Percentiles rank a stretch among this genome's conserved stretches.
phyloP scores from a whole-genome alignment of 1,140 invertebrate species.

The Neuroterus valhalla region DNA sequence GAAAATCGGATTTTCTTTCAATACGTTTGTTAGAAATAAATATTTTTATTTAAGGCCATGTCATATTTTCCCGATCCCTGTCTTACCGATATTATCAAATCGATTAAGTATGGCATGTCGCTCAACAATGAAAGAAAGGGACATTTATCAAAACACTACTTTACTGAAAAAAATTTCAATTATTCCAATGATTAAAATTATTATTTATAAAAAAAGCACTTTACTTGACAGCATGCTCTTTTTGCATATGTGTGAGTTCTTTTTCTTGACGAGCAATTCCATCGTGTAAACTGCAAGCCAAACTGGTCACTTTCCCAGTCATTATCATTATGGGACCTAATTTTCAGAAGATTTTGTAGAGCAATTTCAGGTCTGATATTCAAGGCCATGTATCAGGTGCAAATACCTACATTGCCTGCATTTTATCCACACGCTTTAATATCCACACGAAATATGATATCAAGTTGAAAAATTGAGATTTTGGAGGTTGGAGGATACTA shows the following conservation, averaged over 20 bases:
- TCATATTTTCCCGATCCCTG: conserved; percentile 19
- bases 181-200: conserved; percentile 17
- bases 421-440: no score
- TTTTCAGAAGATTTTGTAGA: not conserved
- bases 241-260: conserved; percentile 82
- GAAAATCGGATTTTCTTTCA: conserved; percentile 36
- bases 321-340: conserved; percentile 95
- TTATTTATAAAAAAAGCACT: conserved; percentile 41
- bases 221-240: conserved; percentile 81
- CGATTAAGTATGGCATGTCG: not conserved
- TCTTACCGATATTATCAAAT: no score
- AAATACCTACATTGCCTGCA: no score
- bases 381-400: no score
- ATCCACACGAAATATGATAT: no score
- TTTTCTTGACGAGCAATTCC: conserved; percentile 81
- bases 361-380: no score
- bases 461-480: no score
- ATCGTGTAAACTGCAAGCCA: conserved; percentile 95
- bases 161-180: no score
- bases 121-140: no score
- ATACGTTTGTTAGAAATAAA: conserved; percentile 10
- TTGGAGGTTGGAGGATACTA: no score
- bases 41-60: conserved; percentile 29
- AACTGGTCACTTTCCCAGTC: conserved; percentile 93
- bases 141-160: no score